Conservation (phyloP, 2,113 vertebrate genomes). For the Daphoenositta chrysoptera region DNA sequence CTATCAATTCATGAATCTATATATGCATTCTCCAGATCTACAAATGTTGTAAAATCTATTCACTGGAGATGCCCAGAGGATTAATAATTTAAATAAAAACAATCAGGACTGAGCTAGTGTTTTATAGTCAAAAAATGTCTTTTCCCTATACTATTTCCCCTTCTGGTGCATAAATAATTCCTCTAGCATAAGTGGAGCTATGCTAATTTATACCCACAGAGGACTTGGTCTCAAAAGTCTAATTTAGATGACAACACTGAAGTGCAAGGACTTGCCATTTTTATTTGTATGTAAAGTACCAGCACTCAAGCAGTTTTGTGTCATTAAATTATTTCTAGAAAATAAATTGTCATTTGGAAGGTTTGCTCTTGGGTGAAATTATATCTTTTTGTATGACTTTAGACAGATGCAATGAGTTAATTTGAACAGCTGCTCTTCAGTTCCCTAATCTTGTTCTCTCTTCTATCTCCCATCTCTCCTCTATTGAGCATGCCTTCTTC, state of each 20-base stretch:
- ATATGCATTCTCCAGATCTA: background rate
- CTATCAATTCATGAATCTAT: background rate
- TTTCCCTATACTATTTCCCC: background rate
- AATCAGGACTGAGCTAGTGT: background rate
- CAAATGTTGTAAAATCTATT: background rate
- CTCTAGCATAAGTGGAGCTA: background rate
- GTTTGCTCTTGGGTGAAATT: constrained; percentile 34
- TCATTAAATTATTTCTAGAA: constrained; percentile 51
- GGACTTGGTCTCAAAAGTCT: constrained; percentile 34
- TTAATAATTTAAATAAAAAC: constrained; percentile 44
- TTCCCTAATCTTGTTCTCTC: background rate
- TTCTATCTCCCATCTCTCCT: background rate
- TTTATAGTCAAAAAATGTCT: constrained; percentile 10
- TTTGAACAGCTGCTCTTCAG: constrained; percentile 12
- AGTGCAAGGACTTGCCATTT: constrained; percentile 5
- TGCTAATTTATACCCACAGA: constrained; percentile 36
- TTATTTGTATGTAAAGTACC: constrained; percentile 47
- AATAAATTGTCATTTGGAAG: constrained; percentile 20
- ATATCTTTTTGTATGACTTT: constrained; percentile 31
- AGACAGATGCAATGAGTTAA: constrained; percentile 45
- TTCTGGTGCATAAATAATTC: constrained; percentile 39
- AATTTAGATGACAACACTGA: constrained; percentile 45
- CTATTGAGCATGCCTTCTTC: background rate
- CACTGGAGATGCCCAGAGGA: background rate
- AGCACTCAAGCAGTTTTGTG: constrained; percentile 1